phyloP scores from a whole-genome alignment of 2,113 vertebrate genomes.

The Oophaga pumilio region DNA sequence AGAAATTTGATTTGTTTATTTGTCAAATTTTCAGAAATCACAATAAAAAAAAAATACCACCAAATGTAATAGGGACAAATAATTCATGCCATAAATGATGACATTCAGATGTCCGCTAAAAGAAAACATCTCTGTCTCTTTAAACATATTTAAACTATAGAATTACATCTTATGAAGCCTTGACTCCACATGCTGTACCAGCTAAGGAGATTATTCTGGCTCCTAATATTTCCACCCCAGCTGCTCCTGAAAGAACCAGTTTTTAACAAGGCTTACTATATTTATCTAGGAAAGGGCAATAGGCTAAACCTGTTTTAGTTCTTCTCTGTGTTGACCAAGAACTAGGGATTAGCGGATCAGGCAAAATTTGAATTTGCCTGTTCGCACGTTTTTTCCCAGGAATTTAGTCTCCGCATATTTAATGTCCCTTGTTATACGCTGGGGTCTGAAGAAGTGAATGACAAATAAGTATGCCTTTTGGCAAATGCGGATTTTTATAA shows the following conservation, averaged over 20 bases:
- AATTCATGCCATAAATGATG: no score
- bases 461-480: no score
- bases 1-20: no score
- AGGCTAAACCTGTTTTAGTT: neutral
- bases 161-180: conserved; percentile 3
- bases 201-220: neutral
- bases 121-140: neutral
- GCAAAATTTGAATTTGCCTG: no score
- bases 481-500: no score
- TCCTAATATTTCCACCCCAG: neutral
- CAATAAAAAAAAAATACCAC: no score
- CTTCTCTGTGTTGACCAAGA: neutral
- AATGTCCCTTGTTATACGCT: no score
- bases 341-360: neutral
- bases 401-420: no score
- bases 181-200: conserved; percentile 2
- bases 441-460: no score
- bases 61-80: neutral
- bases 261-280: conserved; percentile 5
- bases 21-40: no score
- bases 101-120: neutral
- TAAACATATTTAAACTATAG: neutral
- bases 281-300: neutral
- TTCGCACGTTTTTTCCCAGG: no score
- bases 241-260: neutral